Base-by-base conservation (phyloP, 2,113 vertebrate species). In the Cavia aperea region DNA sequence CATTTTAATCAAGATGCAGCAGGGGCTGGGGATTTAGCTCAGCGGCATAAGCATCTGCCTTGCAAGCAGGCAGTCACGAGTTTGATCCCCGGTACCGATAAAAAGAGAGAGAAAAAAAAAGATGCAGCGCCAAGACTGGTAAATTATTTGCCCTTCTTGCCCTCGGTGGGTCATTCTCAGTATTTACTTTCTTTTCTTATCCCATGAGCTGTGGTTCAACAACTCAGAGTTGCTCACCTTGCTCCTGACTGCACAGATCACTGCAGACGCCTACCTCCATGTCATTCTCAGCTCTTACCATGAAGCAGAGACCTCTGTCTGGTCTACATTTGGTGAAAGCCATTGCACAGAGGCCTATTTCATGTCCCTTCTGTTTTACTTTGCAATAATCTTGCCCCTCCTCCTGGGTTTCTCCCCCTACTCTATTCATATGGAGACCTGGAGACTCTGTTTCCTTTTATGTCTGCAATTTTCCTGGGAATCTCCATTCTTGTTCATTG, bases 171-270 rank as follows among this genome's bases (percentile, higher is more conserved):
- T 49, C 16, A 39, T 18, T 56, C 39, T 66, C 36, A 49, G 13
- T 19, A 62, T 19, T 60, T 9, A 51, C 4, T 15, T 66, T 23
- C 49, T 58, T 89, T 31, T 79, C 43, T 33, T 51, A 24, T 19
- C 36, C 18, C 19, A 15, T 15, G 1, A 58, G 7, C 5, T 11
- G 0, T 46, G 1, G 56, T 31, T 39, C 5, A 4, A 46, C 12
- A 16, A 29, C 77, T 33, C 77, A 7, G 15, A 11, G 51, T 14
- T 12, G 4, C 39, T 33, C 6, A 65, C 24, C 10, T 43, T 33
- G 49, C 62, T 24, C 11, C 31, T 15, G 13, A 24, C 16, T 26
- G 33, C 46, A 36, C 8, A 13, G 24, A 23, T 78, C 31, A 7
- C 24, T 31, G 3, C 18, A 11, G 31, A 66, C 2, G 1, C 16